Evolutionary conservation across 2,797 vertebrate genomes (phyloP).

Genomic region (Acanthurus leucopareius): DNA sequence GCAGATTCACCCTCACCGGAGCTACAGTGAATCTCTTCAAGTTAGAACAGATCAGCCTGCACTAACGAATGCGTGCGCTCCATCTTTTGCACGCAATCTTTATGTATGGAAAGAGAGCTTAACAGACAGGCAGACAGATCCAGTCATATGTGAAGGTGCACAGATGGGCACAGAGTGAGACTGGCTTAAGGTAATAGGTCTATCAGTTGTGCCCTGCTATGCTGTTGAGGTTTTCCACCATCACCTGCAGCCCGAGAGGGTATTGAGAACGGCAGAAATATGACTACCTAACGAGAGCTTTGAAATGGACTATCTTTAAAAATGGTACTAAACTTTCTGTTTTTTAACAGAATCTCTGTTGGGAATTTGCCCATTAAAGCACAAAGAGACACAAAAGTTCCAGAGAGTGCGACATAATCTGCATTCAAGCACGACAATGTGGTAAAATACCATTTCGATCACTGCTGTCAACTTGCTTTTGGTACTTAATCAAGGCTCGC

Average conservation of each 20-base stretch:
- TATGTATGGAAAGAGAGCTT: constrained; percentile 27
- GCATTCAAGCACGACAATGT: constrained; percentile 32
- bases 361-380: constrained; percentile 49
- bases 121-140: constrained; percentile 31
- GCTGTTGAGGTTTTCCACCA: not conserved
- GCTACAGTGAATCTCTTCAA: constrained; percentile 59
- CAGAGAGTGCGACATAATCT: constrained; percentile 36
- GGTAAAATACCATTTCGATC: constrained; percentile 37
- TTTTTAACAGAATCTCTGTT: constrained; percentile 51
- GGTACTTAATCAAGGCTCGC: constrained; percentile 18
- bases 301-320: constrained; percentile 62
- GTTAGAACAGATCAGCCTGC: constrained; percentile 51
- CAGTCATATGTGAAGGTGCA: constrained; percentile 21
- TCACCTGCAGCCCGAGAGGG: constrained; percentile 3
- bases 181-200: constrained; percentile 6
- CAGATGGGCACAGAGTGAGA: constrained; percentile 11
- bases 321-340: constrained; percentile 51
- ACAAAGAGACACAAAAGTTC: constrained; percentile 25
- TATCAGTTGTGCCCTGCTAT: not conserved
- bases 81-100: constrained; percentile 50
- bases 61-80: constrained; percentile 47
- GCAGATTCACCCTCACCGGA: constrained; percentile 62
- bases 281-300: constrained; percentile 42
- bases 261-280: constrained; percentile 33
- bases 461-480: constrained; percentile 33